phyloP scores from a whole-genome alignment of 2,797 vertebrate genomes.

The Adelosebastes latens region DNA sequence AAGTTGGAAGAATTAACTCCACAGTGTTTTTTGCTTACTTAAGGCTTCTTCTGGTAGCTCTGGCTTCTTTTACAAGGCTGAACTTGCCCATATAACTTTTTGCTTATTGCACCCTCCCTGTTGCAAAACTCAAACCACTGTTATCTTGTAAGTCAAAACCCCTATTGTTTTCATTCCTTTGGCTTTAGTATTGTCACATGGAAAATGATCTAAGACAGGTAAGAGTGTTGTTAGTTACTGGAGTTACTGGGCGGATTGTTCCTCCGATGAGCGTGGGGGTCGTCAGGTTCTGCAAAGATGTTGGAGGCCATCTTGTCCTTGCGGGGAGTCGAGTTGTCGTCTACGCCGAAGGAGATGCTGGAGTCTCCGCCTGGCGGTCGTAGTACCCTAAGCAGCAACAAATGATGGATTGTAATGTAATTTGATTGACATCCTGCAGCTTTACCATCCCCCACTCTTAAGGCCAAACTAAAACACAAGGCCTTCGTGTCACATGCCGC shows the following conservation, averaged over 20 bases:
- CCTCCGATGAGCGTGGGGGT: slow-evolving; percentile 85
- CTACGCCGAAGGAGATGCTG: slow-evolving; percentile 91
- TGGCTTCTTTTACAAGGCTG: slow-evolving; percentile 23
- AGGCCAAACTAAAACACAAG: slow-evolving; percentile 16
- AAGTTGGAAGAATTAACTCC: slow-evolving; percentile 39
- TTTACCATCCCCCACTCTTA: not conserved
- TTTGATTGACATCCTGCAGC: not conserved
- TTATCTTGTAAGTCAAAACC: not conserved
- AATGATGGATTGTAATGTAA: slow-evolving; percentile 9
- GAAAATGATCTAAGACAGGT: not conserved
- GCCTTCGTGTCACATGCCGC: slow-evolving; percentile 13
- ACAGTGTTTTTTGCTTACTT: slow-evolving; percentile 42
- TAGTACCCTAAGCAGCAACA: slow-evolving; percentile 85
- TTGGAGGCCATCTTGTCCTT: slow-evolving; percentile 95
- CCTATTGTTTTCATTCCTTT: not conserved
- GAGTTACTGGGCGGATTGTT: slow-evolving; percentile 80
- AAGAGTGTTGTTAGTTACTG: not conserved
- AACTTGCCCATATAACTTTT: not conserved
- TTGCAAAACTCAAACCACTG: not conserved
- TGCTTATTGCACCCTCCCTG: not conserved
- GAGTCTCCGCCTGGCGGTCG: slow-evolving; percentile 94
- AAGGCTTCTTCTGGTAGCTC: slow-evolving; percentile 38
- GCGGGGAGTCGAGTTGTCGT: slow-evolving; percentile 88
- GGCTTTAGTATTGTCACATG: not conserved
- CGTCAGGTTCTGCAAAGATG: slow-evolving; percentile 92